Evolutionary conservation across 1,140 invertebrate genomes (phyloP), one percentile per base, ranked within the genome.

Genomic region (Tetraneura akinire): DNA sequence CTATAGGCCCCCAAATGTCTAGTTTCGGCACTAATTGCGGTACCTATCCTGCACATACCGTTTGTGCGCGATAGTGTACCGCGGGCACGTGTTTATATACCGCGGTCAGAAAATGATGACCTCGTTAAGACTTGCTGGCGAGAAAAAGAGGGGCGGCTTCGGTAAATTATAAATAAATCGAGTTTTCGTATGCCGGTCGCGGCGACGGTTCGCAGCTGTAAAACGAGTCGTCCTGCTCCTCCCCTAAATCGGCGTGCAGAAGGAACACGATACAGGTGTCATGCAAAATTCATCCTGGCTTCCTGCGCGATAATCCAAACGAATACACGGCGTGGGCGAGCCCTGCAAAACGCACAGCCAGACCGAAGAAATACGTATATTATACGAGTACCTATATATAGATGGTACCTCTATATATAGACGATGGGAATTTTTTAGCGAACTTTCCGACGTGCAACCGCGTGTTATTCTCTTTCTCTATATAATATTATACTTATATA

Each of bases 141-240:
- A 57, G 51, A 42, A 32, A 11, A 18, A 23, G 73, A 47, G n/a
- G 37, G 57, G 45, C 21, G 21, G n/a, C 73, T 57, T 3, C 5
- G 3, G 71, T 76, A 60, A 76, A 76, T 76, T 76, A 76, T 76
- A 60, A 76, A 76, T 76, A 76, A 76, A 76, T 76, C 73, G 53
- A 60, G 53, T 57, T 76, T 74, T 53, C 47, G 71, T 74, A 74
- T 60, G 73, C 53, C 32, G 21, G 73, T 60, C 51, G 49, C 49
- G 16, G 26, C 16, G 29, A 8, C 4, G 62, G 8, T 14, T 6
- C 62, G 32, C 10, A 37, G 3, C 32, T 37, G 32, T 37, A 37
- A 4, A 37, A 4, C n/a, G n/a, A 37, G 3, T 4, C 8, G 10
- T 47, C 10, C 45, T 29, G 8, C 26, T 23, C 9, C 26, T 26